phyloP scores from a whole-genome alignment of 2,888 invertebrate species.

The Anaspis maculata region DNA sequence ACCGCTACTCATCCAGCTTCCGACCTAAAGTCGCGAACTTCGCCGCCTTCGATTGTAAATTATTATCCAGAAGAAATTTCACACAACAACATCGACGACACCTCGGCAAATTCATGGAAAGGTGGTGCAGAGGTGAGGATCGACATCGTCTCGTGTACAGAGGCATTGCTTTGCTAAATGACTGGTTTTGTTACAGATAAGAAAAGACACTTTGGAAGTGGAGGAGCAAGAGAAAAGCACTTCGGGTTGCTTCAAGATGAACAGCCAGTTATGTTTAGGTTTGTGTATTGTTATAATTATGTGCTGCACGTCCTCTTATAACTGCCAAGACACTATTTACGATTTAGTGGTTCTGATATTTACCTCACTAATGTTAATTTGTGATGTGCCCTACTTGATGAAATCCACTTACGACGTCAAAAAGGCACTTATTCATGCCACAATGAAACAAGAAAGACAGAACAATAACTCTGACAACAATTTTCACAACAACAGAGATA shows the following conservation, averaged over 20 bases:
- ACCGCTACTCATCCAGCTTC: conserved; percentile 50
- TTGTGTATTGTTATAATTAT: conserved; percentile 39
- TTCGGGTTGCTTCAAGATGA: conserved; percentile 35
- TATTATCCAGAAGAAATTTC: conserved; percentile 42
- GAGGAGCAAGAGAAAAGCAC: conserved; percentile 33
- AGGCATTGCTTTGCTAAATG: conserved; percentile 1
- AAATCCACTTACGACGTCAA: conserved; percentile 11
- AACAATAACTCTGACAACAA: conserved; percentile 39
- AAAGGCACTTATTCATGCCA: conserved; percentile 3
- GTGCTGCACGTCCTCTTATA: conserved; percentile 28
- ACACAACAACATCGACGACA: conserved; percentile 46
- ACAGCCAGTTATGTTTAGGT: conserved; percentile 41
- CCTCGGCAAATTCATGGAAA: conserved; percentile 52
- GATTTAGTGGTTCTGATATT: conserved; percentile 26
- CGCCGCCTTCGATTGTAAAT: conserved; percentile 13
- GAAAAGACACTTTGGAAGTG: conserved; percentile 35
- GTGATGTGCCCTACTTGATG: conserved; percentile 12
- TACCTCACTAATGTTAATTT: conserved; percentile 24
- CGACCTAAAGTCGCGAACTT: conserved; percentile 22
- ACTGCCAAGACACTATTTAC: conserved; percentile 22
- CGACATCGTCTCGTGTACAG: neutral
- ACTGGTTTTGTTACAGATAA: conserved; percentile 27
- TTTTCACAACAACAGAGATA: no score
- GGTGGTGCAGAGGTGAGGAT: conserved; percentile 53
- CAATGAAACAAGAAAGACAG: conserved; percentile 11